Percentiles rank a stretch among this genome's conserved stretches.
Evolutionary conservation across 2,888 invertebrate genomes (phyloP).

Genomic region (Xylota segnis): DNA sequence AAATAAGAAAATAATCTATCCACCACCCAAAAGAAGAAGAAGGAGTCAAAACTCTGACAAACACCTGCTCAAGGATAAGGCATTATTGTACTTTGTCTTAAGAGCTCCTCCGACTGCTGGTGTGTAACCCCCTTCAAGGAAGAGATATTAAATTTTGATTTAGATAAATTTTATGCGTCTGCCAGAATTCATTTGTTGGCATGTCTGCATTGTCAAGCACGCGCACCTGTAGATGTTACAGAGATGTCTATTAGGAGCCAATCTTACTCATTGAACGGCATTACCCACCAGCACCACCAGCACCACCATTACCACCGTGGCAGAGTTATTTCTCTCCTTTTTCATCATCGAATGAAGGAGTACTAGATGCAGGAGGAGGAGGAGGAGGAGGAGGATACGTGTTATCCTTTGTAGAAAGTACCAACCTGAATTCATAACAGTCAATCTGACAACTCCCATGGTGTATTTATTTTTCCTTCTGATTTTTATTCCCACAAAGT

Average conservation of each 20-base stretch:
- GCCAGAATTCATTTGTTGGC: constrained; percentile 35
- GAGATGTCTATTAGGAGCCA: constrained; percentile 66
- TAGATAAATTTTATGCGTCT: constrained; percentile 63
- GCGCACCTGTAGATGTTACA: constrained; percentile 43
- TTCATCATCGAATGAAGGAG: not conserved
- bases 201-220: constrained; percentile 42
- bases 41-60: constrained; percentile 19
- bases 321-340: constrained; percentile 1
- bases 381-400: constrained; percentile 30
- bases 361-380: not conserved
- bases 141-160: constrained; percentile 72
- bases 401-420: constrained; percentile 30
- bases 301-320: not conserved
- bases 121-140: not conserved
- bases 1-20: constrained; percentile 4
- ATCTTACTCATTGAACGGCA: constrained; percentile 61
- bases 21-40: not conserved
- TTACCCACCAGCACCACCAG: constrained; percentile 29
- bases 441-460: constrained; percentile 48
- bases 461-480: constrained; percentile 48
- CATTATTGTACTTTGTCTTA: constrained; percentile 61
- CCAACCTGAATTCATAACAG: constrained; percentile 59
- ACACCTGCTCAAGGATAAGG: constrained; percentile 61
- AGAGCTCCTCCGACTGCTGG: not conserved
- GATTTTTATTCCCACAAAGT: constrained; percentile 39